Evolutionary conservation across 2,888 invertebrate genomes (phyloP), one percentile per base, ranked within the genome.

Genomic region (Bimastos eiseni): DNA sequence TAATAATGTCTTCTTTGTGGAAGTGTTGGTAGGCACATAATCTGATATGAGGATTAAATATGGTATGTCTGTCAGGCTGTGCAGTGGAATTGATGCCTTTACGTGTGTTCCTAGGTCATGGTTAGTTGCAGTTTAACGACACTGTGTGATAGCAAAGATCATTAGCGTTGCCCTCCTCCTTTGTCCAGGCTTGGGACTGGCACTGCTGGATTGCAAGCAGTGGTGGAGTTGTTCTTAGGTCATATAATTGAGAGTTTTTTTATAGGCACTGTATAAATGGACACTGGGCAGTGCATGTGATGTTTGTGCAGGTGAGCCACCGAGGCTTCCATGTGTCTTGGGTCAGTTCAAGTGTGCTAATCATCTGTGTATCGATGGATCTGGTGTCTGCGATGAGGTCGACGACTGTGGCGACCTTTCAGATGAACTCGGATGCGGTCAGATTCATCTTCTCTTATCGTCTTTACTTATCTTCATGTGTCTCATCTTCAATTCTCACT

Each of bases 291-390:
- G 17, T 70, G 70, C n/a, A 24, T 49, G 2, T 70, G 30, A 13
- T 70, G 70, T n/a, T 70, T 0, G 30, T 36, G 17, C 91, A 94
- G 94, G 93, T 91, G 91, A 91, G 37, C 96, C 96, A 90, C 96
- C 97, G 93, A 97, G 91, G 11, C 89, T 33, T 3, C 83, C 21
- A 13, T 94, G 94, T 91, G 55, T 70, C 13, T 38, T 55, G 19
- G 97, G 97, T 91, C 97, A 97, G 93, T 98, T 98, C 96, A 97
- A 98, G 94, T 99, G 98, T 95, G 96, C 96, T 91, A 98, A 98
- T 95, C 92, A 92, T 3, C 90, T 92, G 11, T 95, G 95, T 92
- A 92, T 95, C 17, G 83, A 92, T n/a, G 92, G 92, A 15, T 90
- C 89, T 17, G 91, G 92, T 34, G 94, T 94, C 13, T 95, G 95